A percentile compares a stretch with the other conserved stretches of the same genome.
phyloP scores from a whole-genome alignment of 2,113 vertebrate species.

The Nyctibius bracteatus region DNA sequence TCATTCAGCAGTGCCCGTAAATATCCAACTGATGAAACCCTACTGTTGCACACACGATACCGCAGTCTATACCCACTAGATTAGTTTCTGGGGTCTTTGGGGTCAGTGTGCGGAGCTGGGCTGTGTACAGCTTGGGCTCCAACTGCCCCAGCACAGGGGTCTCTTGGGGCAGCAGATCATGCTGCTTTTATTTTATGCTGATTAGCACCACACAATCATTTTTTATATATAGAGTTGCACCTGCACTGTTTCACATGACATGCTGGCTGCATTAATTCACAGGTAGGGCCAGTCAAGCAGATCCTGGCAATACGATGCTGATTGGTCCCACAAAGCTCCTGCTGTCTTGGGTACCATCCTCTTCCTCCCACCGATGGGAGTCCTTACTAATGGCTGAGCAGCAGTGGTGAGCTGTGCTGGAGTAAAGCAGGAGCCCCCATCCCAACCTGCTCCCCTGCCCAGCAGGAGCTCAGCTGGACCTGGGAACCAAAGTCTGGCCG shows the following conservation, averaged over 20 bases:
- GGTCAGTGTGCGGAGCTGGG: not conserved
- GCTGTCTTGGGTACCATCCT: not conserved
- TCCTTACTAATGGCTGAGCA: not conserved
- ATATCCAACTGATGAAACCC: not conserved
- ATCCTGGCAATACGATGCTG: not conserved
- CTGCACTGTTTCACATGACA: accelerated
- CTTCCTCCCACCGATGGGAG: not conserved
- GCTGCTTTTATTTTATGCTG: not conserved
- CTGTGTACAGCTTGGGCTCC: not conserved
- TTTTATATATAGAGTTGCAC: not conserved
- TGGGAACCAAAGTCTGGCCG: not conserved
- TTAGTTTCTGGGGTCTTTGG: not conserved
- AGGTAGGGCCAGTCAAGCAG: not conserved
- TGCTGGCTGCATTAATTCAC: not conserved
- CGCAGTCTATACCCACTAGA: accelerated
- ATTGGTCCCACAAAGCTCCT: not conserved
- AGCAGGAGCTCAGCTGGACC: not conserved
- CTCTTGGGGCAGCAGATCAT: not conserved
- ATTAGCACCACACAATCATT: not conserved
- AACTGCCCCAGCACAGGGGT: not conserved
- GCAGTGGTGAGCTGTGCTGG: not conserved
- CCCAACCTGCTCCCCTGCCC: not conserved
- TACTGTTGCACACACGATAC: not conserved
- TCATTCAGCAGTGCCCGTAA: not conserved
- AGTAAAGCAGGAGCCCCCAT: not conserved